phyloP scores from a whole-genome alignment of 2,797 vertebrate species.

The Melanitta fusca region DNA sequence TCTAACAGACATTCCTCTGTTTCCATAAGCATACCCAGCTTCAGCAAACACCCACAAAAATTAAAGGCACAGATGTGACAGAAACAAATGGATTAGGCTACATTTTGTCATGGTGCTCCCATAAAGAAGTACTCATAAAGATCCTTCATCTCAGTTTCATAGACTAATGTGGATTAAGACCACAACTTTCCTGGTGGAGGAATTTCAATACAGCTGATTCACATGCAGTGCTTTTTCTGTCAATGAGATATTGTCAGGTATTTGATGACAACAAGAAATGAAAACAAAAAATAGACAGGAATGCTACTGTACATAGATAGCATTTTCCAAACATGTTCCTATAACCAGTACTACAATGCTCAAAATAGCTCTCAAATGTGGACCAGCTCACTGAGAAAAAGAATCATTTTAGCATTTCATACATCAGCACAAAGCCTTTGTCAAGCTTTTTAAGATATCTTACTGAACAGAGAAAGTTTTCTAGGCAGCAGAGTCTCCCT shows the following conservation, averaged over 20 bases:
- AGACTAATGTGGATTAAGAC: background rate
- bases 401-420: background rate
- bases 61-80: background rate
- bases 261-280: background rate
- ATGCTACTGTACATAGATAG: background rate
- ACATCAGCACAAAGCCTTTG: background rate
- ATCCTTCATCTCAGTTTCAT: background rate
- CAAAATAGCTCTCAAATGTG: background rate
- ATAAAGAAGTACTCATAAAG: background rate
- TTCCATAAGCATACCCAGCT: background rate
- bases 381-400: background rate
- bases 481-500: background rate
- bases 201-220: background rate
- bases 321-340: background rate
- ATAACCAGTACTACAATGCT: background rate
- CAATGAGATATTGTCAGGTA: background rate
- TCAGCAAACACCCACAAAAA: background rate
- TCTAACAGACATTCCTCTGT: background rate
- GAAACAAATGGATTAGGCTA: background rate
- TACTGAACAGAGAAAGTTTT: background rate
- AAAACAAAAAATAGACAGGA: constrained; percentile 1
- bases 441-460: background rate
- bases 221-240: background rate
- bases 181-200: background rate
- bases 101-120: background rate